Base-by-base conservation (phyloP, 1,140 invertebrate genomes). In the Drosophila miranda region DNA sequence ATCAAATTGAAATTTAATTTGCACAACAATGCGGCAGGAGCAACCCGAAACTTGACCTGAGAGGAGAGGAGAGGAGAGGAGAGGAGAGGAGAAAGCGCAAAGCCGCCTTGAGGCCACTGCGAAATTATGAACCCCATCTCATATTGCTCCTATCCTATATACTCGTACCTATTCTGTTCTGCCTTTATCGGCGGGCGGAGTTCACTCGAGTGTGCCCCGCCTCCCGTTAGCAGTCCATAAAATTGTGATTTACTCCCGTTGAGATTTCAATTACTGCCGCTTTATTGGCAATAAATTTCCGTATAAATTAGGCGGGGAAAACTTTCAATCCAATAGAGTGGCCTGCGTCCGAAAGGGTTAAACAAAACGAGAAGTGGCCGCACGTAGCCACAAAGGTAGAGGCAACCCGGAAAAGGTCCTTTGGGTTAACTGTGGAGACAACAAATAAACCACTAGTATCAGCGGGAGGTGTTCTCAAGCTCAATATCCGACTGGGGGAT, bases 211-310 rank as follows among this genome's bases (percentile, higher is more conserved):
- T 38, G 49, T 57, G 38, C 46, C 41, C 43, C 69, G 19, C 42
- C 28, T 26, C 43, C 49, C 52, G 68, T 71, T 73, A 50, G 72
- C 71, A 75, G 81, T 81, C 81, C 77, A 86, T 86, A 81, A 86
- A 87, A 87, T 87, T 86, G 82, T 86, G 81, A 86, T 86, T 86
- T 86, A 86, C 82, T 86, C 78, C 64, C 69, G 66, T 75, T 87
- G 81, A 86, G 82, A 81, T 86, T 86, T 86, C 81, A 86, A 86
- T 87, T 86, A 86, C 82, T 75, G 82, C 82, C 74, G 81, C 81
- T 86, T 86, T 86, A 86, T 86, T 86, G 81, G 77, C 81, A 87
- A 86, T 86, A 86, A 87, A 86, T 86, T 86, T 86, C 66, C 81
- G 70, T 81, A 86, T 81, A 87, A 86, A 86, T 86, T 86, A 86